Base-by-base conservation (phyloP, 35 echinoderm and acorn worm species). In the Patiria miniata region DNA sequence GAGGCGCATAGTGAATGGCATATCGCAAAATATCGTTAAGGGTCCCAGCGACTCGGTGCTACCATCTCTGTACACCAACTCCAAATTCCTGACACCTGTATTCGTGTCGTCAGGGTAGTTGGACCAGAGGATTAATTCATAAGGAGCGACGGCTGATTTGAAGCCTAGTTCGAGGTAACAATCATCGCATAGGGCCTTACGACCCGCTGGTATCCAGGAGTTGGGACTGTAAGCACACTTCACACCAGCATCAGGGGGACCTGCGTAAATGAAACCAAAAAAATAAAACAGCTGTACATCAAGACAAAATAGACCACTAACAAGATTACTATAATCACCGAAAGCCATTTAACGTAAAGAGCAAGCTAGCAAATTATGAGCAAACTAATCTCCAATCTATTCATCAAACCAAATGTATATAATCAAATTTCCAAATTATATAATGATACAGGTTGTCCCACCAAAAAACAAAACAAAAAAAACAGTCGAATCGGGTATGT, bases 131-230 rank as follows among this genome's bases (percentile, higher is more conserved):
- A 84, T 83, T 18, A 99, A 78, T 76, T 68, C 68, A 32, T 77
- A 17, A 0, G 93, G 89, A 2, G 86, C 39, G 26, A 99, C 85
- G 36, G 81, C 77, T 30, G 54, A 39, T 9, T 87, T 83, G 53
- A 99, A 99, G 39, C 81, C 89, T 15, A 99, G 58, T 39, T 94
- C 87, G 1, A 94, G 83, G 10, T 87, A 83, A 50, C 96, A 99
- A 54, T 39, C 26, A 12, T 89, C 78, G 37, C 86, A 92, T 7
- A 59, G 65, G 33, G 68, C 69, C 6, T 56, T 77, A 0, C 53
- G 2, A 22, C 55, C 36, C 21, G 40, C 79, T 47, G 42, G 42
- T 1, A 84, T 81, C 51, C 86, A 83, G 83, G 91, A 92, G 0
- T 73, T 65, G 39, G 79, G 84, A 23, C 51, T 91, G 54, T 68